Evolutionary conservation across 1,140 invertebrate genomes (phyloP).

Genomic region (Drosophila nasuta): DNA sequence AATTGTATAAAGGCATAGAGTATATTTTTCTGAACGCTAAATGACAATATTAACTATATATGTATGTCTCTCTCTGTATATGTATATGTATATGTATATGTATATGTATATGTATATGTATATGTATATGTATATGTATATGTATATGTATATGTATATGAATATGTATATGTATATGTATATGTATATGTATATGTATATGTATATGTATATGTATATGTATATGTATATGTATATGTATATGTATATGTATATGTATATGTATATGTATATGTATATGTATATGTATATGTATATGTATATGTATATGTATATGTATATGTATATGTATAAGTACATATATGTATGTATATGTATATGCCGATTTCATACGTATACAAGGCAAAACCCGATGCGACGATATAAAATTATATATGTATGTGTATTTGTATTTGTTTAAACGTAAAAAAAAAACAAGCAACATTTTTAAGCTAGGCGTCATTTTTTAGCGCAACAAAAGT

Average conservation of each 20-base stretch:
- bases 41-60: constrained; percentile 80
- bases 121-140: constrained; percentile 24
- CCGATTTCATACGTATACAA: no score
- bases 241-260: constrained; percentile 3
- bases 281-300: constrained; percentile 16
- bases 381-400: no score
- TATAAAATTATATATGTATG: constrained; percentile 21
- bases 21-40: constrained; percentile 81
- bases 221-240: constrained; percentile 21
- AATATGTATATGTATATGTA: neutral
- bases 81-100: no score
- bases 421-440: constrained; percentile 39
- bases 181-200: constrained; percentile 13
- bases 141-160: neutral
- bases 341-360: no score
- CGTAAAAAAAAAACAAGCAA: constrained; percentile 29
- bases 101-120: constrained; percentile 23
- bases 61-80: constrained; percentile 10
- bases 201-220: constrained; percentile 28
- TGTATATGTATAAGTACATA: no score
- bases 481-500: constrained; percentile 36
- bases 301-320: no score
- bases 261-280: constrained; percentile 45
- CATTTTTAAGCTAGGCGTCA: constrained; percentile 40
- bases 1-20: constrained; percentile 65